phyloP scores from a whole-genome alignment of 2,797 vertebrate species.

The Trachurus trachurus region DNA sequence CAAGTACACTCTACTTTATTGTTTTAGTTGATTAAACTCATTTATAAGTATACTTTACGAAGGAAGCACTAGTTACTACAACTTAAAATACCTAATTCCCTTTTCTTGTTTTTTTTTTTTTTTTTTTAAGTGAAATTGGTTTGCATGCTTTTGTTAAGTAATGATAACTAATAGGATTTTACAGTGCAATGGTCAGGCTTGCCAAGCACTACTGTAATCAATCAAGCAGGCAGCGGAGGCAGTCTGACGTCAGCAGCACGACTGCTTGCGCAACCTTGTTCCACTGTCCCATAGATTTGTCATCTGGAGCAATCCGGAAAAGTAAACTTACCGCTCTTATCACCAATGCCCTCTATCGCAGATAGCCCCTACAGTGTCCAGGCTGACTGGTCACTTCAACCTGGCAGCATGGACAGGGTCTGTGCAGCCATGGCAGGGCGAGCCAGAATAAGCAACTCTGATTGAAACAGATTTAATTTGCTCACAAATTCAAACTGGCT shows the following conservation, averaged over 20 bases:
- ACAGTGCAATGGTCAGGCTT: slow-evolving; percentile 3
- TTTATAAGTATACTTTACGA: too few relatives aligned
- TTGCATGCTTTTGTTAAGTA: too few relatives aligned
- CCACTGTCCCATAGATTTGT: slow-evolving; percentile 71
- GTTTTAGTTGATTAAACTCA: too few relatives aligned
- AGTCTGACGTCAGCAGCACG: slow-evolving; percentile 73
- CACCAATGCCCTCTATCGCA: slow-evolving; percentile 35
- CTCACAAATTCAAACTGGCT: background rate
- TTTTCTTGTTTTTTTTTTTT: too few relatives aligned
- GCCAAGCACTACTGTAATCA: slow-evolving; percentile 73
- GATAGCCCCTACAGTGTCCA: slow-evolving; percentile 18
- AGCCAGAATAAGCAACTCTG: slow-evolving; percentile 1
- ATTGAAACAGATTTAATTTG: background rate
- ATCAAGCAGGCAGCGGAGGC: slow-evolving; percentile 72
- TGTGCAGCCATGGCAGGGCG: slow-evolving; percentile 3
- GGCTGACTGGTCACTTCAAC: slow-evolving; percentile 54
- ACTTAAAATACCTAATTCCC: too few relatives aligned
- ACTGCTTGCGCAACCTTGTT: slow-evolving; percentile 75
- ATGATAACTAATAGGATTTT: too few relatives aligned
- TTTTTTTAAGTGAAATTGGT: too few relatives aligned
- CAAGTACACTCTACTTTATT: too few relatives aligned
- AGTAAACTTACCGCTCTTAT: slow-evolving; percentile 77
- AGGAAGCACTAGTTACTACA: too few relatives aligned
- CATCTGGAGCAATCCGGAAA: slow-evolving; percentile 69
- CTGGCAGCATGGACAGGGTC: slow-evolving; percentile 25